Evolutionary conservation across 2,113 vertebrate genomes (phyloP).

Genomic region (Nothobranchius kuhntae): DNA sequence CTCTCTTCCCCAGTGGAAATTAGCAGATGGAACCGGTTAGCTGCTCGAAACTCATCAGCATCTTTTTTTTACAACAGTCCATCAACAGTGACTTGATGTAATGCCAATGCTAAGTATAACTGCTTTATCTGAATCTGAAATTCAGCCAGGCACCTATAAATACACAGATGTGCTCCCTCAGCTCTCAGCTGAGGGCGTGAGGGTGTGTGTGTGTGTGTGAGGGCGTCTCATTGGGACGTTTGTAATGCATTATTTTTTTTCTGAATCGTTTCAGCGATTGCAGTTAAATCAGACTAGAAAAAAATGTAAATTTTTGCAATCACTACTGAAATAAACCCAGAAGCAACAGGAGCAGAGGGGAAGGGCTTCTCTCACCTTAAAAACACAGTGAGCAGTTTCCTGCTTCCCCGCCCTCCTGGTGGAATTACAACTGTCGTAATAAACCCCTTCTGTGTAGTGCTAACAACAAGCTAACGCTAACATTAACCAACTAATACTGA

Average conservation of each 20-base stretch:
- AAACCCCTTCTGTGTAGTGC: too few species aligned
- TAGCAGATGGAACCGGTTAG: conserved; percentile 67
- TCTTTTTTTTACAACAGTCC: conserved; percentile 59
- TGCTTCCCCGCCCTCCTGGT: too few species aligned
- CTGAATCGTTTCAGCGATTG: conserved; percentile 19
- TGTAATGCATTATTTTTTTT: conserved; percentile 23
- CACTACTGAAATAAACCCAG: conserved; percentile 6
- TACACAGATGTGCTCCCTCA: conserved; percentile 48
- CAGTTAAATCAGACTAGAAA: too few species aligned
- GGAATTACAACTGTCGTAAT: too few species aligned
- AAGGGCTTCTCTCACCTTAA: too few species aligned
- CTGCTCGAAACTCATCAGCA: conserved; percentile 49
- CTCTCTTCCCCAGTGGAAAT: conserved; percentile 56
- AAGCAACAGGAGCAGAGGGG: conserved; percentile 7
- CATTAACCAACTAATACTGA: too few species aligned
- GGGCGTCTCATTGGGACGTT: conserved; percentile 28
- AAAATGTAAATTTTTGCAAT: too few species aligned
- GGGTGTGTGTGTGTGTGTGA: too few species aligned
- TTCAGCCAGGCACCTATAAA: conserved; percentile 44
- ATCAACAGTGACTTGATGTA: conserved; percentile 59
- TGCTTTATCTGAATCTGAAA: conserved; percentile 42
- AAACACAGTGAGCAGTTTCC: too few species aligned
- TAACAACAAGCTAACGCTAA: too few species aligned
- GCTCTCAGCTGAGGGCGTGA: too few species aligned
- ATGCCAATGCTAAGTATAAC: conserved; percentile 54